A percentile compares a stretch with the other conserved stretches of the same genome.
phyloP scores from a whole-genome alignment of 2,113 vertebrate genomes.

The Pseudopodoces humilis region DNA sequence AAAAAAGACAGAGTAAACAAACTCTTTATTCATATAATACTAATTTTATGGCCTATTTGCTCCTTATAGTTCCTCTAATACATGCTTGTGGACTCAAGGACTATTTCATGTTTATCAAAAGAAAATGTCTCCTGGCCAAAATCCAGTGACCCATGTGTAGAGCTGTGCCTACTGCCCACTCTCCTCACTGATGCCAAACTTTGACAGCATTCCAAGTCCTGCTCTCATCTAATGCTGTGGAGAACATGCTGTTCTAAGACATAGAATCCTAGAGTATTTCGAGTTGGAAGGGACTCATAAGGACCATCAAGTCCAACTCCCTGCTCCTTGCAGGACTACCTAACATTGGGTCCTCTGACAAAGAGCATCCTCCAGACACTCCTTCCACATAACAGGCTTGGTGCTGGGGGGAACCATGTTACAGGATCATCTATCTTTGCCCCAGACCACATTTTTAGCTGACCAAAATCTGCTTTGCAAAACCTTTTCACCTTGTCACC shows the following conservation, averaged over 20 bases:
- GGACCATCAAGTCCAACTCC: rapidly evolving
- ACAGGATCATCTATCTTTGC: not conserved
- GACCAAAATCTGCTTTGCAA: not conserved
- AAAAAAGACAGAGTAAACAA: not conserved
- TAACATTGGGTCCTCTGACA: not conserved
- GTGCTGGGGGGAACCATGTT: not conserved
- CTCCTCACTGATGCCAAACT: not conserved
- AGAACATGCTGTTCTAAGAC: not conserved
- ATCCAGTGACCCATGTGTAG: not conserved
- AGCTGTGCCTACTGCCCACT: not conserved
- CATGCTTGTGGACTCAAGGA: not conserved
- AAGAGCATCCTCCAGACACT: not conserved
- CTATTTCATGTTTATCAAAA: not conserved
- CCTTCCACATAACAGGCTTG: not conserved
- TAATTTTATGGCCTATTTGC: not conserved
- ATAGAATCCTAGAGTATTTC: not conserved
- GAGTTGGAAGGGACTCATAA: not conserved
- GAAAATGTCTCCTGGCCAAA: not conserved
- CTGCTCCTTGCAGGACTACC: not conserved
- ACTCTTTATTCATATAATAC: not conserved
- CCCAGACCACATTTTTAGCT: not conserved
- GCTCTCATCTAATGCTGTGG: not conserved
- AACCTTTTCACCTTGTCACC: not conserved
- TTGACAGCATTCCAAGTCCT: not conserved
- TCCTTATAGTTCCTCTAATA: not conserved